Evolutionary conservation across 2,113 vertebrate species (phyloP).

Genomic region (Siniperca chuatsi): DNA sequence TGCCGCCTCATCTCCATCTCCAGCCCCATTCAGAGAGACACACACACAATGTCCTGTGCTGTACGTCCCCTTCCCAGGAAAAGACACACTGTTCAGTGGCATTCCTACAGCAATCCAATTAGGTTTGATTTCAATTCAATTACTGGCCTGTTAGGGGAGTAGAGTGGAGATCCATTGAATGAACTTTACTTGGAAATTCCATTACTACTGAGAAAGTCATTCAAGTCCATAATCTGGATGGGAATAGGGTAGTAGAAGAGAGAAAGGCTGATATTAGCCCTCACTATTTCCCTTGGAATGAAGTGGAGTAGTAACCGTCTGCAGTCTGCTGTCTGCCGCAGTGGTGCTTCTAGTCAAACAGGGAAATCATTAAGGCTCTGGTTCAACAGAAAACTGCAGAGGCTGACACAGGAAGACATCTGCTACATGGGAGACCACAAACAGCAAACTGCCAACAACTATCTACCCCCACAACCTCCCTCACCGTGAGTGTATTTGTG

Average conservation of each 20-base stretch:
- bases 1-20: slow-evolving; percentile 52
- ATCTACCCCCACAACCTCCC: slow-evolving; percentile 50
- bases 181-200: slow-evolving; percentile 79
- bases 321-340: slow-evolving; percentile 27
- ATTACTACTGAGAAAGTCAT: slow-evolving; percentile 72
- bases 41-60: slow-evolving; percentile 47
- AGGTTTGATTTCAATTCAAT: slow-evolving; percentile 81
- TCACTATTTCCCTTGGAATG: slow-evolving; percentile 43
- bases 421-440: slow-evolving; percentile 72
- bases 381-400: slow-evolving; percentile 67
- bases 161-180: slow-evolving; percentile 74
- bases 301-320: slow-evolving; percentile 52
- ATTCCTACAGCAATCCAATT: slow-evolving; percentile 81
- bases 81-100: slow-evolving; percentile 71
- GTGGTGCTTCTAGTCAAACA: slow-evolving; percentile 51
- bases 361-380: slow-evolving; percentile 54
- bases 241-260: slow-evolving; percentile 42
- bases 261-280: slow-evolving; percentile 45
- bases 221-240: slow-evolving; percentile 65
- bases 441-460: slow-evolving; percentile 80
- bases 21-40: slow-evolving; percentile 34
- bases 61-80: slow-evolving; percentile 64
- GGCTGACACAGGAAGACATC: slow-evolving; percentile 80
- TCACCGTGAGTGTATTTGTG: background rate
- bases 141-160: slow-evolving; percentile 70